Evolutionary conservation across 35 echinoderm and acorn worm genomes (phyloP).

Genomic region (Lytechinus pictus): DNA sequence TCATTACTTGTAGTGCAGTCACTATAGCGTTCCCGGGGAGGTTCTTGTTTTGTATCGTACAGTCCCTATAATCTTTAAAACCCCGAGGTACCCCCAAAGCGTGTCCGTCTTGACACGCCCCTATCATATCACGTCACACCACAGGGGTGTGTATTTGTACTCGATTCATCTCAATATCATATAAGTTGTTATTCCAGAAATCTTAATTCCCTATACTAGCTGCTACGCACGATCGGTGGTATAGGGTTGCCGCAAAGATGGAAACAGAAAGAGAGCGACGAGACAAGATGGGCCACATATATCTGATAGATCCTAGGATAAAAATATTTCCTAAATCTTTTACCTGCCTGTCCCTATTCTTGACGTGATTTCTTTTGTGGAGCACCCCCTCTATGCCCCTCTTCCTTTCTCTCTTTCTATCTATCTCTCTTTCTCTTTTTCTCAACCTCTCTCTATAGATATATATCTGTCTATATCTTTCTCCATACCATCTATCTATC

Average conservation of each 20-base stretch:
- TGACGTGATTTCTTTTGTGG: not conserved
- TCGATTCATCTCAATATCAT: not conserved
- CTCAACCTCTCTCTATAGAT: too few relatives aligned
- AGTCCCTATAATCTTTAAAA: not conserved
- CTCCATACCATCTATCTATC: too few relatives aligned
- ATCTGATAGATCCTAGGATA: not conserved
- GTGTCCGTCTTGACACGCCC: not conserved
- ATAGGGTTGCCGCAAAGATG: not conserved
- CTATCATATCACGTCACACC: not conserved
- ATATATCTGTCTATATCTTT: too few relatives aligned
- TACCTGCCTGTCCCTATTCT: not conserved
- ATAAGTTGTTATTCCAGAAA: not conserved
- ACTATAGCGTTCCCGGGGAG: too few relatives aligned
- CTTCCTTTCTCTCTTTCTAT: too few relatives aligned
- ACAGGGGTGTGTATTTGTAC: slow-evolving; percentile 2
- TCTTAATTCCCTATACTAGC: not conserved
- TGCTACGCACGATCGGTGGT: not conserved
- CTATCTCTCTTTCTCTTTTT: too few relatives aligned
- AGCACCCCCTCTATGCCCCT: not conserved
- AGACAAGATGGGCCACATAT: not conserved
- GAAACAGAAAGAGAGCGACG: not conserved
- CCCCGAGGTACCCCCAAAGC: not conserved
- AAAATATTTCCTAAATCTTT: not conserved
- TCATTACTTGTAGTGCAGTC: too few relatives aligned
- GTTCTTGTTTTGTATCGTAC: too few relatives aligned